phyloP scores from a whole-genome alignment of 2,797 vertebrate species.

The Coilia nasus region DNA sequence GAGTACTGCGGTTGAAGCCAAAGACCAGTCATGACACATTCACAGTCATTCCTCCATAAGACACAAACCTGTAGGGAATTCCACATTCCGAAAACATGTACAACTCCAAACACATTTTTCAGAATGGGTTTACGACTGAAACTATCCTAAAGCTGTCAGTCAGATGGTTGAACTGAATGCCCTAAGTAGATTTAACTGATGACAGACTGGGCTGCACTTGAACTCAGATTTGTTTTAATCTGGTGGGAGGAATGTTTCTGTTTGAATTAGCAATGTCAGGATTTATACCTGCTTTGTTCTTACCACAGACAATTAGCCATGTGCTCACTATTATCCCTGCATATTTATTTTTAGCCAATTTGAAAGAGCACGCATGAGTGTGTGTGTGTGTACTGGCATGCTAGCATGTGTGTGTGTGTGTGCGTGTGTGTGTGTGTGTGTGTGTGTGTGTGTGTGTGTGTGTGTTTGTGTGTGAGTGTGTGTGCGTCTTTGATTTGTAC shows the following conservation, averaged over 20 bases:
- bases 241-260: not conserved
- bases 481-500: conserved; percentile 4
- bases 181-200: not conserved
- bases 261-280: not conserved
- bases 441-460: too few species aligned
- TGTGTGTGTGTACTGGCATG: too few species aligned
- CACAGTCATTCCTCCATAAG: not conserved
- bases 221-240: conserved; percentile 1
- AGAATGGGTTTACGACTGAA: not conserved
- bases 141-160: not conserved
- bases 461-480: too few species aligned
- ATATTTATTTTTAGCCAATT: not conserved
- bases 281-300: conserved; percentile 3
- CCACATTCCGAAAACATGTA: not conserved
- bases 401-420: too few species aligned
- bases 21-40: not conserved
- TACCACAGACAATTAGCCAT: not conserved
- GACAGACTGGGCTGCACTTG: not conserved
- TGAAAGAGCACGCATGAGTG: not conserved
- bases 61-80: not conserved
- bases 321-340: not conserved
- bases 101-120: not conserved
- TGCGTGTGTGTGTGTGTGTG: too few species aligned
- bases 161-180: not conserved
- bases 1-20: not conserved